Percentiles rank a stretch among this genome's conserved stretches.
phyloP scores from a whole-genome alignment of 2,888 invertebrate species.

The Phytoseiulus persimilis region DNA sequence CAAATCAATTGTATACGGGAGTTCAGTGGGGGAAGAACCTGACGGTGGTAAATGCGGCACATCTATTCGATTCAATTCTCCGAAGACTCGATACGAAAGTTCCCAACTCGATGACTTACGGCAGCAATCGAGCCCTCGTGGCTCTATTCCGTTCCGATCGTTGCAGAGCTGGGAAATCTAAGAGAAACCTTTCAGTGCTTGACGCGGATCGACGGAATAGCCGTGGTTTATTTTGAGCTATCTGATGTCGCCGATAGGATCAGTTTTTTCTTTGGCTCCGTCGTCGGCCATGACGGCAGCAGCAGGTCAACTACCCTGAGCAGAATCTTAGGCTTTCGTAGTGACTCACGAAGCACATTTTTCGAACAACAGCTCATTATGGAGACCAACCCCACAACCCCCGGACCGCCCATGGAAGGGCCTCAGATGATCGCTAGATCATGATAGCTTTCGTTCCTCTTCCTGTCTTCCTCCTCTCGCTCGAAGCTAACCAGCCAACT shows the following conservation, averaged over 20 bases:
- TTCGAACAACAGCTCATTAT: not conserved
- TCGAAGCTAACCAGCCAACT: not conserved
- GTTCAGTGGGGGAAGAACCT: too few species aligned
- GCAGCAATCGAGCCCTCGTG: too few species aligned
- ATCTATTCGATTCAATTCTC: too few species aligned
- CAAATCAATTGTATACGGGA: too few species aligned
- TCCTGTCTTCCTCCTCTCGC: not conserved
- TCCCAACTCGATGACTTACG: too few species aligned
- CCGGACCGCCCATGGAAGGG: not conserved
- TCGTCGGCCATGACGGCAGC: not conserved
- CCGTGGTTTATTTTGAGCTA: not conserved
- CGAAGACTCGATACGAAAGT: too few species aligned
- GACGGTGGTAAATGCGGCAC: too few species aligned
- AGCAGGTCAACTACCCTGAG: not conserved
- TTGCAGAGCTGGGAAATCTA: too few species aligned
- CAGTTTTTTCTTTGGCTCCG: not conserved
- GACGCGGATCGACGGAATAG: too few species aligned
- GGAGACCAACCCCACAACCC: not conserved
- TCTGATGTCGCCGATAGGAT: not conserved
- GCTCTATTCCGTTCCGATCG: too few species aligned
- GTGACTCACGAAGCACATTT: not conserved
- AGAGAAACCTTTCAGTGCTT: not conserved
- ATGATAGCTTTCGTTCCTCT: conserved; percentile 5
- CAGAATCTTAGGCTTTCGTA: not conserved
- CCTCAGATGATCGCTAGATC: not conserved